These are phyloP conservation scores for Myanophis thanlyinensis DNA, from an alignment of 2,113 vertebrate species.

Conservation along the genomic window DNA sequence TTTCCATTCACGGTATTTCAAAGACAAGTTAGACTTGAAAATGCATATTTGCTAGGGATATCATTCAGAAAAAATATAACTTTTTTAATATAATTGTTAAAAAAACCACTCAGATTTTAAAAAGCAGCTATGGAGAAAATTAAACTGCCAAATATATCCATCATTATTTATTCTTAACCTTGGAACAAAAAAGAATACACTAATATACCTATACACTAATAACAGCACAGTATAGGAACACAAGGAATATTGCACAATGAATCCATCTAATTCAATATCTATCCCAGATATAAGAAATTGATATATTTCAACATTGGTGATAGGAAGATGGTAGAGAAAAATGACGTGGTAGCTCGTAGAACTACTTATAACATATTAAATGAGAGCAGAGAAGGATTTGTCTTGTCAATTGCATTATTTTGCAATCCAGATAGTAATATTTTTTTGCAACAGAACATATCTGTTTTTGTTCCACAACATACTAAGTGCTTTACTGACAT, in stretches of 20 bases:
- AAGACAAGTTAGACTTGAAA: constrained; percentile 24
- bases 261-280: not conserved
- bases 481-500: not conserved
- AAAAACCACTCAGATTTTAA: not conserved
- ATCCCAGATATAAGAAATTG: not conserved
- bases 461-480: not conserved
- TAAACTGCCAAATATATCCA: not conserved
- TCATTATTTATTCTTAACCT: not conserved
- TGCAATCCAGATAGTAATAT: not conserved
- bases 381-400: not conserved
- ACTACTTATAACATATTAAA: not conserved
- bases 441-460: not conserved
- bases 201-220: not conserved
- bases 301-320: not conserved
- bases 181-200: not conserved
- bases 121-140: not conserved
- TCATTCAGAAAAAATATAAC: not conserved
- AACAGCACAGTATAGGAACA: not conserved
- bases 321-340: not conserved
- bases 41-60: not conserved
- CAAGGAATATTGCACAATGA: not conserved
- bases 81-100: not conserved
- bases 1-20: not conserved
- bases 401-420: not conserved
- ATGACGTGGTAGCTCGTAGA: not conserved